Evolutionary conservation across 2,888 invertebrate genomes (phyloP), one percentile per base, ranked within the genome.

Genomic region (Patella ulyssiponensis): DNA sequence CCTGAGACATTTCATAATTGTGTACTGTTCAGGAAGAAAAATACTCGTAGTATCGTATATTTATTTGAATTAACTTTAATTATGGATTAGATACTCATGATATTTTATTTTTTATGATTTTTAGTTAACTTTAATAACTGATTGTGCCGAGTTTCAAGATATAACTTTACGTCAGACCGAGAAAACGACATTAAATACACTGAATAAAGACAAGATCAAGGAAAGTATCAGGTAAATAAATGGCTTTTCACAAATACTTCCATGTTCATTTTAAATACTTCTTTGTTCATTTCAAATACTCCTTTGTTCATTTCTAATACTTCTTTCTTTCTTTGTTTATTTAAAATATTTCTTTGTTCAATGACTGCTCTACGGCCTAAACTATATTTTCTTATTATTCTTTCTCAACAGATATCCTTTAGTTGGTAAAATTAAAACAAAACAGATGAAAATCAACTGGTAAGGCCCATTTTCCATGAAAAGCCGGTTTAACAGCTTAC

Each of bases 381-480:
- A 44, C 44, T 44, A 44, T 44, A 4, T 44, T 53, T 33, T 23
- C 2, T 51, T 44, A 56, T 53, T 9, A 51, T 64, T 78, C 71
- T 80, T 75, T 72, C 69, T 77, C 79, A 86, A 20, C 76, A 91
- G 91, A 12, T 95, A 94, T 91, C 95, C 95, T 1, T 93, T 96
- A 90, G 93, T 93, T 81, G 95, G 95, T 71, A 94, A 94, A 91
- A 95, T 96, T 71, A 94, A 93, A 87, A 94, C 94, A 1, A 92
- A 93, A 75, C 94, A 94, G 85, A 95, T 95, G 94, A 96, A 96
- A 92, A 93, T 95, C n/a, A 95, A 94, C 88, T 90, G 90, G 90
- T 90, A 81, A 80, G 83, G 71, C 15, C 20, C 17, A 51, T 33
- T 17, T 51, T 54, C 9, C 5, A 15, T 58, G 71, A 44, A 44